Evolutionary conservation across 2,797 vertebrate species (phyloP), one percentile per base, ranked within the genome.

Genomic region (Pteronotus mesoamericanus): DNA sequence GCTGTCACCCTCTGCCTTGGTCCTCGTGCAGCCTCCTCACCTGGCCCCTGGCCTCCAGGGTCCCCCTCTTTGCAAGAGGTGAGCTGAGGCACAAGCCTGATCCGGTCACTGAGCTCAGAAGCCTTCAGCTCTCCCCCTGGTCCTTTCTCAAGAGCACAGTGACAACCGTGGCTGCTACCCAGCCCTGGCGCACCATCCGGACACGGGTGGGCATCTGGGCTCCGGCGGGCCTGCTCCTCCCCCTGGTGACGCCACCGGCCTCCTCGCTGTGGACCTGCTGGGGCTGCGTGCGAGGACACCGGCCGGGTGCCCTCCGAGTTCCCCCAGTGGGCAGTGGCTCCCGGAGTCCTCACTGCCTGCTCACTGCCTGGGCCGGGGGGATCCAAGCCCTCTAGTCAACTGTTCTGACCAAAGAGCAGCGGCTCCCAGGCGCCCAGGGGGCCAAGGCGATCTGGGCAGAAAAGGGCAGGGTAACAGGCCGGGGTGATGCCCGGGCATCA

Each of bases 281-380:
- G 0, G 48, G 75, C 32, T 42, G 15, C 6, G 1, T 9, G 34
- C 9, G 37, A 71, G 57, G 57, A 79, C 22, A 19, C 2, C 0
- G 21, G 19, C 85, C 37, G 39, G 32, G 77, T 34, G 8, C 53
- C 26, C 46, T 46, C 66, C 24, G 15, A 79, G 72, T n/a, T 48
- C 68, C 90, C n/a, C 6, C 34, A 12, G 26, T 21, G 18, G 53
- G 29, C 42, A 39, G n/a, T 0, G 39, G 16, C 12, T 84, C 71
- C 72, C 24, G 48, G 72, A 66, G 18, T 11, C 26, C 53, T 7
- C 5, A 6, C 69, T 44, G 86, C 75, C 86, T 78, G 46, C 14
- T 66, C 1, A 10, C 42, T 5, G 37, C 66, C 46, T 12, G 15
- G 15, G 69, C 16, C 3, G 29, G 22, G 86, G 94, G 42, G 26